Evolutionary conservation across 2,888 invertebrate species (phyloP).

Genomic region (Blera fallax): DNA sequence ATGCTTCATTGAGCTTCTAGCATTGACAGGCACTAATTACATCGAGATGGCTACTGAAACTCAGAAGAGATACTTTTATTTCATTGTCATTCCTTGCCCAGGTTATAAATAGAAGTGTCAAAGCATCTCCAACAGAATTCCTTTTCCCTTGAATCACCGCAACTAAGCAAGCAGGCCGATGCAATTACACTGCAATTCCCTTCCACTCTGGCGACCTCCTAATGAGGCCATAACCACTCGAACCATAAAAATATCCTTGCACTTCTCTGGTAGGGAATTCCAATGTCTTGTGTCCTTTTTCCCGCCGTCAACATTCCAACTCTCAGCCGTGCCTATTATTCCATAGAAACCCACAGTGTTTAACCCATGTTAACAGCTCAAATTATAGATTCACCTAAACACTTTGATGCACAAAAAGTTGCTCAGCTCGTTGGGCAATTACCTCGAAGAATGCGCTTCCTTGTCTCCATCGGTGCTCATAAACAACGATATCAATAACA

Average conservation of each 20-base stretch:
- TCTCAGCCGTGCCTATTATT: not conserved
- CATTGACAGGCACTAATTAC: too few species aligned
- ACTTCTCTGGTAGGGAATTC: not conserved
- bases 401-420: not conserved
- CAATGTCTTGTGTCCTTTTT: not conserved
- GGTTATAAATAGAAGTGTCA: too few species aligned
- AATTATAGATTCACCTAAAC: not conserved
- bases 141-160: too few species aligned
- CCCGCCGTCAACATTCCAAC: not conserved
- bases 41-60: too few species aligned
- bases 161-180: not conserved
- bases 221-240: not conserved
- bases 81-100: too few species aligned
- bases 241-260: not conserved
- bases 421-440: constrained; percentile 7
- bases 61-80: too few species aligned
- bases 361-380: not conserved
- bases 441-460: not conserved
- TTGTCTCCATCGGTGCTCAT: not conserved
- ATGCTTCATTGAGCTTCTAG: too few species aligned
- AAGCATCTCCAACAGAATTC: too few species aligned
- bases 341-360: not conserved
- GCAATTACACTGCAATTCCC: too few species aligned
- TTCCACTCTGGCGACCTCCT: not conserved
- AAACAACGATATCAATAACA: not conserved